Conservation (phyloP, 2,797 vertebrate genomes). For the Urophycis tenuis region DNA sequence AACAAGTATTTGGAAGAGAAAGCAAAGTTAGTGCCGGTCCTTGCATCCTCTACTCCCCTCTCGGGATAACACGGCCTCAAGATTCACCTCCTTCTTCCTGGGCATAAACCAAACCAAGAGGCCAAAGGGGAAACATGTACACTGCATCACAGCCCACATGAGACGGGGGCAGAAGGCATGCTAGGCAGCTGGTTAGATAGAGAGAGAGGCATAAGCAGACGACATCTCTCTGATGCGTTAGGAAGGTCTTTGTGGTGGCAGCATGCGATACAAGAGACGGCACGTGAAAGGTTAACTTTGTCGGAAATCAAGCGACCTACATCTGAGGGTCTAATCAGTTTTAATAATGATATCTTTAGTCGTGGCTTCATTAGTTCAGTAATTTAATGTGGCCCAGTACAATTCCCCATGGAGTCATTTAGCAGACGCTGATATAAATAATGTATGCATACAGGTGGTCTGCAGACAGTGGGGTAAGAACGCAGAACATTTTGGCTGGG, state of each 20-base stretch:
- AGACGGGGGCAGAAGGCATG: constrained; percentile 28
- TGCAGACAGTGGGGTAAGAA: background rate
- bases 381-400: background rate
- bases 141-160: constrained; percentile 16
- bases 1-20: constrained; percentile 50
- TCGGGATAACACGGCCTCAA: background rate
- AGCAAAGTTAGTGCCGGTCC: constrained; percentile 44
- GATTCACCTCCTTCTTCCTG: background rate
- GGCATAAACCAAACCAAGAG: background rate
- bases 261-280: background rate
- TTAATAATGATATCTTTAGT: background rate
- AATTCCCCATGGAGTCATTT: background rate
- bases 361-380: background rate
- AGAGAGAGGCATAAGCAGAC: constrained; percentile 36
- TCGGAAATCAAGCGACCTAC: too few relatives aligned
- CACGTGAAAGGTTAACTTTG: background rate
- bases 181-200: constrained; percentile 32
- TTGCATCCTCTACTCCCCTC: background rate
- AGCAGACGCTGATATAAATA: too few relatives aligned
- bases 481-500: background rate
- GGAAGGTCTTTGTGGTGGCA: constrained; percentile 12
- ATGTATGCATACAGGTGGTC: background rate
- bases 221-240: constrained; percentile 25
- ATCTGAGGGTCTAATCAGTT: too few relatives aligned
- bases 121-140: background rate